These are phyloP conservation scores for Lamellibrachia satsuma DNA, from an alignment of 2,888 invertebrate genomes.

Conservation along the genomic window DNA sequence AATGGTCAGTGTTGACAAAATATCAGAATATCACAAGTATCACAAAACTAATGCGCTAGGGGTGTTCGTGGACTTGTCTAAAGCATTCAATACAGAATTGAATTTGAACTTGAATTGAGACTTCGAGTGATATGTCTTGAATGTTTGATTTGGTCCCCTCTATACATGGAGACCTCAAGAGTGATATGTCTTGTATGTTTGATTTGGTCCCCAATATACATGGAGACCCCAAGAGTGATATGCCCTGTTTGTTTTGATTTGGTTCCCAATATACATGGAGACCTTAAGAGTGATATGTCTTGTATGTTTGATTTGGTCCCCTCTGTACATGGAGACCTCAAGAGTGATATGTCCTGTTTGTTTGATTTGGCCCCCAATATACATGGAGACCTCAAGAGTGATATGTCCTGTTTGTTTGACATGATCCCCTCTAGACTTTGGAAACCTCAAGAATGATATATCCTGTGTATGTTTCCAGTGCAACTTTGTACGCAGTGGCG, in stretches of 20 bases:
- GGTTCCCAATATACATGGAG: background rate
- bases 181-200: background rate
- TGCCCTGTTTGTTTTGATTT: background rate
- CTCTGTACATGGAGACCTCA: too few relatives aligned
- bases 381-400: background rate
- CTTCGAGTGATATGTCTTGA: background rate
- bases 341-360: background rate
- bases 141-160: background rate
- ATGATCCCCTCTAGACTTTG: background rate
- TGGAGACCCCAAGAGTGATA: background rate
- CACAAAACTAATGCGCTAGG: too few relatives aligned
- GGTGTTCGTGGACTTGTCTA: too few relatives aligned
- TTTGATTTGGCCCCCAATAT: background rate
- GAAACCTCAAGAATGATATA: background rate
- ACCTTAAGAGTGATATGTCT: background rate
- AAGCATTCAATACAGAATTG: too few relatives aligned
- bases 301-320: background rate
- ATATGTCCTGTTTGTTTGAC: background rate
- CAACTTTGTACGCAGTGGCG: slow-evolving; percentile 71
- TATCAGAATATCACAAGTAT: too few relatives aligned
- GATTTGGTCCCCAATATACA: background rate
- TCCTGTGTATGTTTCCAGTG: slow-evolving; percentile 64
- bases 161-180: background rate
- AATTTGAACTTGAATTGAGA: too few relatives aligned
- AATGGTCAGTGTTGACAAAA: too few relatives aligned